Percentiles rank a stretch among this genome's conserved stretches.
Evolutionary conservation across 2,797 vertebrate species (phyloP).

Genomic region (Esox lucius): DNA sequence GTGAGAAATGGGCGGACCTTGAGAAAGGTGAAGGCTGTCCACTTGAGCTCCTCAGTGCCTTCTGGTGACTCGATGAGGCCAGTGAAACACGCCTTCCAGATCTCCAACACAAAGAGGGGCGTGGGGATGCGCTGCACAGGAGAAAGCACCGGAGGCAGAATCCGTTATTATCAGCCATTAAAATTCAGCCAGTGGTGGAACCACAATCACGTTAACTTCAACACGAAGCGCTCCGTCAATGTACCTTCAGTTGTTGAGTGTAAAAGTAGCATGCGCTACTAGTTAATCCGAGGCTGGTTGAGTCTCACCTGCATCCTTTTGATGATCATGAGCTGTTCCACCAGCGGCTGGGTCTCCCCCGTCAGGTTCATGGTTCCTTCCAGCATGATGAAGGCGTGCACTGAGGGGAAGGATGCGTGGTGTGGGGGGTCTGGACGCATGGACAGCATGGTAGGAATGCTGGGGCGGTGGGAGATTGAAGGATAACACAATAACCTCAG

Average conservation of each 20-base stretch:
- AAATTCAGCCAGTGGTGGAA: neutral
- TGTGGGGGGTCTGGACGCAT: conserved; percentile 78
- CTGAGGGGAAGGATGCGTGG: conserved; percentile 88
- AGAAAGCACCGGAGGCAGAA: conserved; percentile 23
- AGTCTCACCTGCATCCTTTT: conserved; percentile 94
- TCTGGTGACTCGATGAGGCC: conserved; percentile 97
- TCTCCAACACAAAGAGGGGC: conserved; percentile 90
- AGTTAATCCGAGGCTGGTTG: neutral
- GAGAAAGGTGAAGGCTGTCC: conserved; percentile 98
- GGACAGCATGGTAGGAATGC: conserved; percentile 88
- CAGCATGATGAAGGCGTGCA: conserved; percentile 92
- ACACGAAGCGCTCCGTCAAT: neutral
- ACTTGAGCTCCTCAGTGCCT: conserved; percentile 96
- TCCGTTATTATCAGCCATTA: neutral
- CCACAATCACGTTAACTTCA: neutral
- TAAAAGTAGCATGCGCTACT: neutral
- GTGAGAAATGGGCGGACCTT: conserved; percentile 74
- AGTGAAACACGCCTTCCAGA: conserved; percentile 98
- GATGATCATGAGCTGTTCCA: conserved; percentile 98
- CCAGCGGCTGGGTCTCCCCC: conserved; percentile 89
- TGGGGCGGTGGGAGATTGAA: conserved; percentile 45
- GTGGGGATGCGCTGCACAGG: conserved; percentile 83
- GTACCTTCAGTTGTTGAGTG: neutral
- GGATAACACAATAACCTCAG: neutral
- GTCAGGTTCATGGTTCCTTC: conserved; percentile 98